These are phyloP conservation scores for Henicopernis longicauda DNA, from an alignment of 2,113 vertebrate species.

Conservation along the genomic window DNA sequence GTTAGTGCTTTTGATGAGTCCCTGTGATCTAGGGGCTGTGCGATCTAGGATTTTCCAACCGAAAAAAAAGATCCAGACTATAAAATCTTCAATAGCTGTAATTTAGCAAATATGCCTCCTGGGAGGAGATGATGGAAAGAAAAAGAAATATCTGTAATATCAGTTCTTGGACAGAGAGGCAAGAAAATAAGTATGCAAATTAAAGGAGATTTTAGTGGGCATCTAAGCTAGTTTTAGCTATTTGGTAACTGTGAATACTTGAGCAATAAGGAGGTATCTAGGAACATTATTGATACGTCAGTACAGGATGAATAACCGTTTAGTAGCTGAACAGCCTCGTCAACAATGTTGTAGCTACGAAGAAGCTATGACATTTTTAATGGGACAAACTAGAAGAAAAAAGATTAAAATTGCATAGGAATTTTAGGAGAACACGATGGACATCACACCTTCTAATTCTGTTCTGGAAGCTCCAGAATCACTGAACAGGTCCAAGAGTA, in stretches of 20 bases:
- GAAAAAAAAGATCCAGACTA: background rate
- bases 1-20: background rate
- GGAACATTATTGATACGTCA: background rate
- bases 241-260: background rate
- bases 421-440: background rate
- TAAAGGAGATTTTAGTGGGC: background rate
- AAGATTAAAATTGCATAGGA: rapidly evolving
- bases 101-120: background rate
- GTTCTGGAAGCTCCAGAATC: background rate
- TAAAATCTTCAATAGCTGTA: rapidly evolving
- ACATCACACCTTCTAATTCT: background rate
- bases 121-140: background rate
- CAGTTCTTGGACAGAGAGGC: background rate
- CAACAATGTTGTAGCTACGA: rapidly evolving
- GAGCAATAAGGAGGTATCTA: background rate
- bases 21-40: background rate
- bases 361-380: background rate
- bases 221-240: background rate
- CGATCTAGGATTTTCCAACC: background rate
- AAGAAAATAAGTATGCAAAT: background rate
- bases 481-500: background rate
- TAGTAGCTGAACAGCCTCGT: background rate
- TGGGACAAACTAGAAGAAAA: background rate
- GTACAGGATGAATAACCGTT: background rate
- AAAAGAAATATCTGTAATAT: background rate